Evolutionary conservation across 1,140 invertebrate genomes (phyloP).

Genomic region (Sycophila sp.): DNA sequence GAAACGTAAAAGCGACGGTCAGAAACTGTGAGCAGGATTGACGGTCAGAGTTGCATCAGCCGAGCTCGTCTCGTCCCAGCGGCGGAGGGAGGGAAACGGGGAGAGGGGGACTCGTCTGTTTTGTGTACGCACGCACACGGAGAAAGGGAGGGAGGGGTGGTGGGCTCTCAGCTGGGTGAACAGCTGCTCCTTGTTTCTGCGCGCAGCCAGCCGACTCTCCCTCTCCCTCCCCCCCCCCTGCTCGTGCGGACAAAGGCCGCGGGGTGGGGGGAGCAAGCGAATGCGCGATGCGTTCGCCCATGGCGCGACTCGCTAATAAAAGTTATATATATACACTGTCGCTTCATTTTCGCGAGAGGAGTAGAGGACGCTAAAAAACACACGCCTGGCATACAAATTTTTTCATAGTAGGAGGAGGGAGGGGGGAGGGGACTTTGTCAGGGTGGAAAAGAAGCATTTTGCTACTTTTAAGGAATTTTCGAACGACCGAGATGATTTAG

Average conservation of each 20-base stretch:
- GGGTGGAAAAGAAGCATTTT: too few species aligned
- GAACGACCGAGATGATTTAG: too few species aligned
- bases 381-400: too few species aligned
- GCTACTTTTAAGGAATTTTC: too few species aligned
- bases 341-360: too few species aligned
- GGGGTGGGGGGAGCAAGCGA: neutral
- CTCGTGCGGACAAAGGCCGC: neutral
- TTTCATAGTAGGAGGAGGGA: too few species aligned
- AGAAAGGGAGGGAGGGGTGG: neutral
- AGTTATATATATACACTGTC: too few species aligned
- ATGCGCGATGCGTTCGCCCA: too few species aligned
- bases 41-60: slow-evolving; percentile 15
- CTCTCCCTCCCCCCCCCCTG: slow-evolving; percentile 4
- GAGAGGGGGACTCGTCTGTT: neutral
- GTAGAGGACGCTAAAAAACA: too few species aligned
- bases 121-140: neutral
- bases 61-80: too few species aligned
- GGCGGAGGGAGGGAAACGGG: neutral
- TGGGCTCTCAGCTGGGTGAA: slow-evolving; percentile 20
- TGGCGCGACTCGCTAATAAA: too few species aligned
- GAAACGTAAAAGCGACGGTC: neutral
- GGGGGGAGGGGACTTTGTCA: too few species aligned
- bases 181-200: slow-evolving; percentile 16
- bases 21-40: neutral
- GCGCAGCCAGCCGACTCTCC: neutral